A percentile compares a stretch with the other conserved stretches of the same genome.
Evolutionary conservation across 2,797 vertebrate species (phyloP).

Genomic region (Muscicapa comitata): DNA sequence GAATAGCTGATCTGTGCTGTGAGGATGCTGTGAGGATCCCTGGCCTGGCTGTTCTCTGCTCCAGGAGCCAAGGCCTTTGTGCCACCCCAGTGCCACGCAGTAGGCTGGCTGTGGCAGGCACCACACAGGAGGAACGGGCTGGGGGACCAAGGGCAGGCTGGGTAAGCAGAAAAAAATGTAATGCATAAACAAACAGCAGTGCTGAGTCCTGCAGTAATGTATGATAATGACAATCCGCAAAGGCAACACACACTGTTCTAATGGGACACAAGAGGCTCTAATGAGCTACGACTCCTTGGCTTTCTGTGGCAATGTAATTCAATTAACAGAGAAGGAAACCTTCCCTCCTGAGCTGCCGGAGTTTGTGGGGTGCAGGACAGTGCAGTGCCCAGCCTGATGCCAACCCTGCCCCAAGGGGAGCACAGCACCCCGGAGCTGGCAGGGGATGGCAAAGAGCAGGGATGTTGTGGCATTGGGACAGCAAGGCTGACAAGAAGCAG

Average conservation of each 20-base stretch:
- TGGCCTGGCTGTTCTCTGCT: not conserved
- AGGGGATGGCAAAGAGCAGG: not conserved
- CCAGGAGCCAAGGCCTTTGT: not conserved
- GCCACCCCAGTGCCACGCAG: not conserved
- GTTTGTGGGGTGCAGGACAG: not conserved
- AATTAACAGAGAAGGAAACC: conserved; percentile 59
- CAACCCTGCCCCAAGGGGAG: not conserved
- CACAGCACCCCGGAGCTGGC: rapidly evolving
- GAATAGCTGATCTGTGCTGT: not conserved
- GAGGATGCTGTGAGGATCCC: not conserved
- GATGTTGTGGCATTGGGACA: not conserved
- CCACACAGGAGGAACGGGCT: rapidly evolving
- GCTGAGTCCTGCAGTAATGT: conserved; percentile 56
- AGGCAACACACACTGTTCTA: conserved; percentile 50
- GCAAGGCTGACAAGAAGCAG: not conserved
- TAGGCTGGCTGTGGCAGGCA: not conserved
- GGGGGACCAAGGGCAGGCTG: not conserved
- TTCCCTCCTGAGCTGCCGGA: not conserved
- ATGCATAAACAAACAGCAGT: conserved; percentile 49
- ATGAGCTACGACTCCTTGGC: conserved; percentile 61
- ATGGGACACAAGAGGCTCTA: conserved; percentile 66
- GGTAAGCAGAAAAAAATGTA: conserved; percentile 15
- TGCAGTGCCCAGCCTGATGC: not conserved
- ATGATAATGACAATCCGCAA: conserved; percentile 51
- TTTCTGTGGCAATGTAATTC: conserved; percentile 68